These are phyloP conservation scores for Caenorhabditis imperialis DNA, from an alignment of 2,888 invertebrate genomes.

Conservation along the genomic window DNA sequence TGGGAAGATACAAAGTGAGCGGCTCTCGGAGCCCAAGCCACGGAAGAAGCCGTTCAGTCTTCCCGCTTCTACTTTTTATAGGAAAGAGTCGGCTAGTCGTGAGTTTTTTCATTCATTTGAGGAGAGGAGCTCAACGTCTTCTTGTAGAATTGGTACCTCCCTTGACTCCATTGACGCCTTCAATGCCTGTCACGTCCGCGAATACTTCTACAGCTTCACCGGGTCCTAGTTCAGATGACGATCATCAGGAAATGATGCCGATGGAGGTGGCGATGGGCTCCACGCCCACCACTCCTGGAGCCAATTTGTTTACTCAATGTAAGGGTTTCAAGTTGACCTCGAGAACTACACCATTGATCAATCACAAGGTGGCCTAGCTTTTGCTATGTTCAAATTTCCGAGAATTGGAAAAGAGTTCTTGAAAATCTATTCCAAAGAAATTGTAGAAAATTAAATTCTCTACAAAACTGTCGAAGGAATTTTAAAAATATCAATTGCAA, in stretches of 20 bases:
- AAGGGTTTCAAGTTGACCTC: no score
- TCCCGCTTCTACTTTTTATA: slow-evolving; percentile 58
- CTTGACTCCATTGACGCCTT: slow-evolving; percentile 3
- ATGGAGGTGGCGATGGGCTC: slow-evolving; percentile 5
- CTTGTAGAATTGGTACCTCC: background rate
- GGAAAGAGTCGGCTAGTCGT: slow-evolving; percentile 57
- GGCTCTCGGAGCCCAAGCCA: slow-evolving; percentile 32
- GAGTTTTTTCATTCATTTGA: slow-evolving; percentile 6
- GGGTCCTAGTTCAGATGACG: slow-evolving; percentile 60
- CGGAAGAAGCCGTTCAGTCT: slow-evolving; percentile 42
- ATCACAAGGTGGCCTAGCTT: no score
- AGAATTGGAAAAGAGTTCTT: no score
- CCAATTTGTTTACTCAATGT: slow-evolving; percentile 46
- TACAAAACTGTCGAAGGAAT: no score
- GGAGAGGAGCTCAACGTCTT: no score
- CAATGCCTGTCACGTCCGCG: slow-evolving; percentile 12
- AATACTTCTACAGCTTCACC: slow-evolving; percentile 51
- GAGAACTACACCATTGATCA: no score
- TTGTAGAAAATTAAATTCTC: no score
- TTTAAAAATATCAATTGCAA: no score
- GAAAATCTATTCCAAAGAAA: no score
- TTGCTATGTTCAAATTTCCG: no score
- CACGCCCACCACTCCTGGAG: slow-evolving; percentile 23
- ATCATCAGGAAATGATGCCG: slow-evolving; percentile 20
- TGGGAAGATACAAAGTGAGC: slow-evolving; percentile 49